These are phyloP conservation scores for Ceratoteleas bidentatus DNA, from an alignment of 1,140 invertebrate species.

Conservation along the genomic window DNA sequence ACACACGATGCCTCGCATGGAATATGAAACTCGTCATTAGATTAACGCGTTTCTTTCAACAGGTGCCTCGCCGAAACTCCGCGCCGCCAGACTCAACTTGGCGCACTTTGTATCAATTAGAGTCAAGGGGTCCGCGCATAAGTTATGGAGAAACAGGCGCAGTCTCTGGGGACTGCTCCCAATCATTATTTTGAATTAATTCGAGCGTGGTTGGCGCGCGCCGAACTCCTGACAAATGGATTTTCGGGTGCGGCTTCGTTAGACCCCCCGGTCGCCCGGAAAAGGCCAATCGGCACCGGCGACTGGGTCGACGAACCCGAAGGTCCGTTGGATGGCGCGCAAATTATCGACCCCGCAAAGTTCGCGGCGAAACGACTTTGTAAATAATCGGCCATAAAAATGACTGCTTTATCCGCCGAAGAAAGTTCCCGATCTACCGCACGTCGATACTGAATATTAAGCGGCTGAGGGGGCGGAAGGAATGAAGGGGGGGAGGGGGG, in stretches of 20 bases:
- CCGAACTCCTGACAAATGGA: constrained; percentile 45
- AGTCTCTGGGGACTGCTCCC: constrained; percentile 51
- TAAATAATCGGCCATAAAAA: constrained; percentile 25
- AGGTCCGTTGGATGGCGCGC: neutral
- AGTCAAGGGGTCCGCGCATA: constrained; percentile 35
- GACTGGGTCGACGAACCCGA: constrained; percentile 3
- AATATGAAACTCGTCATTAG: constrained; percentile 22
- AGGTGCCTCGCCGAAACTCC: constrained; percentile 44
- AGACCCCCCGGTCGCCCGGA: too few relatives aligned
- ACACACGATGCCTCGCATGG: neutral
- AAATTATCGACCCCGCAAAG: constrained; percentile 24
- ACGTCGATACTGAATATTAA: neutral
- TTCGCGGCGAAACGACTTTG: constrained; percentile 7
- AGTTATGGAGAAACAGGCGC: constrained; percentile 64
- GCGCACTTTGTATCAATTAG: constrained; percentile 64
- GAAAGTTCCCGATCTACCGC: neutral
- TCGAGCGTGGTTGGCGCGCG: constrained; percentile 64
- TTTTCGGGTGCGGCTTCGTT: constrained; percentile 7
- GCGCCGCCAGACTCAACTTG: constrained; percentile 47
- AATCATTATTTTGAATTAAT: constrained; percentile 71
- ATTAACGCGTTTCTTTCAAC: constrained; percentile 53
- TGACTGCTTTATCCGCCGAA: constrained; percentile 2
- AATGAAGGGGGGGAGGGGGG: too few relatives aligned
- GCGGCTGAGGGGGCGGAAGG: too few relatives aligned
- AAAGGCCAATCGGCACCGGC: neutral